Evolutionary conservation across 2,797 vertebrate species (phyloP).

Genomic region (Catamblyrhynchus diadema): DNA sequence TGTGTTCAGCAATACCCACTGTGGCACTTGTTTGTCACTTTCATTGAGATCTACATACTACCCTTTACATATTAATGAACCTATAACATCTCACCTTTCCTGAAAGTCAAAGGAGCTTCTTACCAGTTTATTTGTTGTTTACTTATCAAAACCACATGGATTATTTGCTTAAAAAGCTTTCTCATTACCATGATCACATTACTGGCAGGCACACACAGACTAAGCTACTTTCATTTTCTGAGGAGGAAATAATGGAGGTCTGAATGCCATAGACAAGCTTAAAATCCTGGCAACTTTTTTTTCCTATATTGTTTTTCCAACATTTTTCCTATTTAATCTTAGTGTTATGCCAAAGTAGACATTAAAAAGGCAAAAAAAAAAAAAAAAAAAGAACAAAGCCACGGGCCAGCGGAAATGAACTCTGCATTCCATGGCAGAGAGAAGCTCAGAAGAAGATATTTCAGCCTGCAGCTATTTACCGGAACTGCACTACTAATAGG

Average conservation of each 20-base stretch:
- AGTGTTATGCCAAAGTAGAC: background rate
- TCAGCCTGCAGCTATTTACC: constrained; percentile 43
- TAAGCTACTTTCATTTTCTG: background rate
- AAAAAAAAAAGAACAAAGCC: background rate
- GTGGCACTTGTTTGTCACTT: constrained; percentile 82
- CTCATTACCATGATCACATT: constrained; percentile 59
- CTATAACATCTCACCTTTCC: constrained; percentile 80
- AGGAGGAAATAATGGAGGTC: background rate
- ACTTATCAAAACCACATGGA: constrained; percentile 70
- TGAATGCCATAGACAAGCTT: background rate
- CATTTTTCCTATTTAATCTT: background rate
- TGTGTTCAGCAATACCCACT: constrained; percentile 80
- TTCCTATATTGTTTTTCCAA: background rate
- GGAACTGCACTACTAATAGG: background rate
- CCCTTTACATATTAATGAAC: constrained; percentile 84
- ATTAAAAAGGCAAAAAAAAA: background rate
- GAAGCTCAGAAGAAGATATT: constrained; percentile 13
- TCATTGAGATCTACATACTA: constrained; percentile 83
- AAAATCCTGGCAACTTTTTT: background rate
- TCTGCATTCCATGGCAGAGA: background rate
- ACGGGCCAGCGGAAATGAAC: background rate
- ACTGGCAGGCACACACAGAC: constrained; percentile 29
- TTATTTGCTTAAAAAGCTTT: constrained; percentile 70
- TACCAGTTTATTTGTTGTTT: constrained; percentile 71
- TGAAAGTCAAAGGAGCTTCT: constrained; percentile 79